A percentile compares a stretch with the other conserved stretches of the same genome.
Evolutionary conservation across 2,888 invertebrate genomes (phyloP).

Genomic region (Apoda limacodes): DNA sequence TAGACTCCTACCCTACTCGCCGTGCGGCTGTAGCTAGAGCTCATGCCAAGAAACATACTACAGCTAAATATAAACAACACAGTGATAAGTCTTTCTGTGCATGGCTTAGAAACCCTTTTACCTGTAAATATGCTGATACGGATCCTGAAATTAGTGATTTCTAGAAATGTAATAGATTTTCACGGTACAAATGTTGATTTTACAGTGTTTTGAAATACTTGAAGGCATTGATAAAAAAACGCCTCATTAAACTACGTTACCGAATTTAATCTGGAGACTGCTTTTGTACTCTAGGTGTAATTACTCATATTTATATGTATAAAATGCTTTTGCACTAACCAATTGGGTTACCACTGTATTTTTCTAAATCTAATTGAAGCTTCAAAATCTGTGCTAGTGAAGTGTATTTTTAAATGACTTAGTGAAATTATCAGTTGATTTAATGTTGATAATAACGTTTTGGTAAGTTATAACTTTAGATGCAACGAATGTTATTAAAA

Average conservation of each 20-base stretch:
- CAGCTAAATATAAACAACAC: conserved; percentile 77
- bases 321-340: conserved; percentile 55
- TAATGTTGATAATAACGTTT: no score
- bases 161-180: conserved; percentile 24
- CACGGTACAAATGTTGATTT: conserved; percentile 22
- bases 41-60: conserved; percentile 64
- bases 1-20: conserved; percentile 76
- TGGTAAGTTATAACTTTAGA: not conserved
- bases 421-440: conserved; percentile 23
- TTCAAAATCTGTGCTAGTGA: conserved; percentile 41
- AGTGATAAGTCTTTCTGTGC: conserved; percentile 80
- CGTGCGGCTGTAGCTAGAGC: conserved; percentile 61
- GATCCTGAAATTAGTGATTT: conserved; percentile 77
- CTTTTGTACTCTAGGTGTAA: conserved; percentile 65
- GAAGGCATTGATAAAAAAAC: conserved; percentile 38
- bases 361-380: conserved; percentile 52
- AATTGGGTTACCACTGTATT: conserved; percentile 61
- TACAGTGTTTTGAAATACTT: conserved; percentile 31
- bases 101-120: conserved; percentile 81
- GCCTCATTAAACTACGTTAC: conserved; percentile 66
- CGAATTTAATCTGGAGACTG: conserved; percentile 72
- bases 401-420: conserved; percentile 27
- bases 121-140: conserved; percentile 81
- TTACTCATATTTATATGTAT: conserved; percentile 51
- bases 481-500: not conserved